Conservation (phyloP, 2,113 vertebrate species). For the Urocitellus parryii region DNA sequence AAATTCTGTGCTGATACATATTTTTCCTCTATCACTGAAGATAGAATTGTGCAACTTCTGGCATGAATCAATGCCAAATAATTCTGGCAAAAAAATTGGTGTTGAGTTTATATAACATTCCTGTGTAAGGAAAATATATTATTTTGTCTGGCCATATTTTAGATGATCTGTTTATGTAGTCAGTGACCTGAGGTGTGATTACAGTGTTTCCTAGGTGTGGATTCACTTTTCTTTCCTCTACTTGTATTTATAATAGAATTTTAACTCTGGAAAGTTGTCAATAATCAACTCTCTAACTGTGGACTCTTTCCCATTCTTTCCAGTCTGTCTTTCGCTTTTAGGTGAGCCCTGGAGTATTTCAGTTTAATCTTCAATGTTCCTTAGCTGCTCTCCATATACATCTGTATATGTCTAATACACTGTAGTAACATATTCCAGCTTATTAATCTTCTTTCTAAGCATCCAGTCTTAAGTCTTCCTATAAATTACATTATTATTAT, state of each 20-base stretch:
- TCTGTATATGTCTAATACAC: neutral
- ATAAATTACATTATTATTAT: neutral
- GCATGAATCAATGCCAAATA: neutral
- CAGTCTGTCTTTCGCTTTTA: neutral
- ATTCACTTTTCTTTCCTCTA: constrained; percentile 3
- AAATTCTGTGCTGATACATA: neutral
- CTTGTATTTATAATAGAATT: neutral
- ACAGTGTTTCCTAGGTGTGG: neutral
- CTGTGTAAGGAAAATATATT: neutral
- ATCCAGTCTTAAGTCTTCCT: neutral
- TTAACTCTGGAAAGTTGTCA: neutral
- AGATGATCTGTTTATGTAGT: neutral
- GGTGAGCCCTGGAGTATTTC: neutral
- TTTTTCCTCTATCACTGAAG: neutral
- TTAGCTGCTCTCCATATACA: neutral
- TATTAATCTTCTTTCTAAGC: neutral
- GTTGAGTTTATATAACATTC: neutral
- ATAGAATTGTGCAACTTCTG: neutral
- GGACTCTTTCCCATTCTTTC: neutral
- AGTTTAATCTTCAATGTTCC: neutral
- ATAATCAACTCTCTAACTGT: neutral
- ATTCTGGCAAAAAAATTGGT: neutral
- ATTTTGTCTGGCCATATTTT: neutral
- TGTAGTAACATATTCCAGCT: neutral
- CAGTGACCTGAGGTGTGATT: neutral